Evolutionary conservation across 2,113 vertebrate species (phyloP).

Genomic region (Corythornis cristatus): DNA sequence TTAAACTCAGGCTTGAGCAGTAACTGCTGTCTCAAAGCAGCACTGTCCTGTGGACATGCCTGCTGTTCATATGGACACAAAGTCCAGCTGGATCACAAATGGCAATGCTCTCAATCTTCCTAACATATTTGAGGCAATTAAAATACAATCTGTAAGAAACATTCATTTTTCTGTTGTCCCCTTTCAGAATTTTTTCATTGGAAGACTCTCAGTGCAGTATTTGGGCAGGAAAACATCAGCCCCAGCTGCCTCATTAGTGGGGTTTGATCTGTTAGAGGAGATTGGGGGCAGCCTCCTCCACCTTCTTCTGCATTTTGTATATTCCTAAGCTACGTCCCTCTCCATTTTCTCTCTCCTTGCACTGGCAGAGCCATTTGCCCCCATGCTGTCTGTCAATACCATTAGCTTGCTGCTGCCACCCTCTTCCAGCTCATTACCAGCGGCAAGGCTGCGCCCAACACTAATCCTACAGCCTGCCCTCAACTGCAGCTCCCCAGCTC

Average conservation of each 20-base stretch:
- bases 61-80: neutral
- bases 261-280: neutral
- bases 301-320: neutral
- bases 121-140: neutral
- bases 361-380: conserved; percentile 40
- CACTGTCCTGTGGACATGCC: rapidly evolving
- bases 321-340: neutral
- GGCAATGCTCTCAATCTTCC: neutral
- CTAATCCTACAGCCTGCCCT: neutral
- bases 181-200: neutral
- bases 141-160: neutral
- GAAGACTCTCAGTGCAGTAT: rapidly evolving
- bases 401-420: conserved; percentile 9
- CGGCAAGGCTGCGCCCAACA: neutral
- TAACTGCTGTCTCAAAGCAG: neutral
- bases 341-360: neutral
- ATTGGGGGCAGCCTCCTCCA: neutral
- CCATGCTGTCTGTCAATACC: conserved; percentile 1
- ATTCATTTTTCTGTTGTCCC: neutral
- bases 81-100: neutral
- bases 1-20: neutral
- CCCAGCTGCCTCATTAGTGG: neutral
- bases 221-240: neutral
- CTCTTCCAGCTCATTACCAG: conserved; percentile 35
- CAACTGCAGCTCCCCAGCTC: neutral